Evolutionary conservation across 2,113 vertebrate species (phyloP).

Genomic region (Casuarius casuarius): DNA sequence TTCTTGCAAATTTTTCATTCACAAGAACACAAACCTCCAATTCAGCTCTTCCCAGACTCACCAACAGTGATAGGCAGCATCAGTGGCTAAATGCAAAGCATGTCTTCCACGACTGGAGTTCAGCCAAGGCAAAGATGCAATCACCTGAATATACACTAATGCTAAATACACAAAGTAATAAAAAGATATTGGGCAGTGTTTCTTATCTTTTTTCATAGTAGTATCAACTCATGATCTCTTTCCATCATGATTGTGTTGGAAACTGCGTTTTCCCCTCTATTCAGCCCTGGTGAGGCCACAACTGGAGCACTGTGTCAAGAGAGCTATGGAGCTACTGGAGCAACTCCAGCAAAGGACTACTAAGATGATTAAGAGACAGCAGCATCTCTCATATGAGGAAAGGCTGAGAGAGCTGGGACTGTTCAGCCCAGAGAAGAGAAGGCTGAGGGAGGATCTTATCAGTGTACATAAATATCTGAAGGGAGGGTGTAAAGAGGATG

Average conservation of each 20-base stretch:
- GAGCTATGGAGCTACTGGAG: no score
- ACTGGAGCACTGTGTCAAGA: no score
- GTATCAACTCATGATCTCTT: background rate
- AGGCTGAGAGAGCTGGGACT: no score
- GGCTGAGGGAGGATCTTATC: no score
- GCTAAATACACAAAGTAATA: background rate
- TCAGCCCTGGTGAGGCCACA: no score
- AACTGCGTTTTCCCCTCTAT: background rate
- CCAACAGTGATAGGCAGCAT: background rate
- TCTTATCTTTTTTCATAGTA: background rate
- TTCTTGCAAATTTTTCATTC: background rate
- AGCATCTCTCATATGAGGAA: no score
- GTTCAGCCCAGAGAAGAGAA: no score
- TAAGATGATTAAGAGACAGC: no score
- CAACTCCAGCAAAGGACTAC: no score
- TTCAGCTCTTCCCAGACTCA: background rate
- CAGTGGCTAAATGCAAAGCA: background rate
- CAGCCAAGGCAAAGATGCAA: background rate
- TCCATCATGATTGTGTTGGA: background rate
- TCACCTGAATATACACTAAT: background rate
- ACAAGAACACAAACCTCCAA: background rate
- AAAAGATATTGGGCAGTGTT: background rate
- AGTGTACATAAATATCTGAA: no score
- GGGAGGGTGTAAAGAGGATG: no score
- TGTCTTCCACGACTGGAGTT: background rate